Percentiles rank a stretch among this genome's conserved stretches.
phyloP scores from a whole-genome alignment of 92 coral and sea anemone genomes.

The Hydrozoanthus gracilis region DNA sequence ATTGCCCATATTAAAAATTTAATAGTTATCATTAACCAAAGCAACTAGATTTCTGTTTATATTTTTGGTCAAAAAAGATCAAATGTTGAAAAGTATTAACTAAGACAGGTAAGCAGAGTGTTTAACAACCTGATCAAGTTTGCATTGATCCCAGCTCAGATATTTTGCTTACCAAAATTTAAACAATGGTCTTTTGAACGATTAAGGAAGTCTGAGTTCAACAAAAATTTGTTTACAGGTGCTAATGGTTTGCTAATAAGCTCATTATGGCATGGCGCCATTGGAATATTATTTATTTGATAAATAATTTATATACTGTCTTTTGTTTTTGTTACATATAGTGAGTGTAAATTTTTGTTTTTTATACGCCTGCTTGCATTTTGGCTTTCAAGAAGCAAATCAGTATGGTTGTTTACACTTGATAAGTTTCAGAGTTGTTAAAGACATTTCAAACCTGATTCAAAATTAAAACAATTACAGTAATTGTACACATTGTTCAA shows the following conservation, averaged over 20 bases:
- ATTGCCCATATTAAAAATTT: not conserved
- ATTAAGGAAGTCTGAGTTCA: not conserved
- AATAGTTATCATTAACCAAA: no score
- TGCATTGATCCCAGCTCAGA: not conserved
- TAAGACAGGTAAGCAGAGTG: no score
- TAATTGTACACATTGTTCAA: not conserved
- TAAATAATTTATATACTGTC: not conserved
- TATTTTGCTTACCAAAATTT: not conserved
- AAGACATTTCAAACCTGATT: not conserved
- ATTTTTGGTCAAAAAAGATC: no score
- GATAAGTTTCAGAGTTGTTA: not conserved
- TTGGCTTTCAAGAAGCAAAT: not conserved
- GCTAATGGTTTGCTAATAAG: constrained; percentile 19
- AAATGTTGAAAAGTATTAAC: no score
- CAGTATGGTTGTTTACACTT: not conserved
- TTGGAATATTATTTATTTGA: not conserved
- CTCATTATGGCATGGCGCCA: not conserved
- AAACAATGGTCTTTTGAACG: not conserved
- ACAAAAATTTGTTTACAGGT: not conserved
- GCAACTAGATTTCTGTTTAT: no score
- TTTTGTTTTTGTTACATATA: not conserved
- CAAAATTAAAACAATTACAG: not conserved
- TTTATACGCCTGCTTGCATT: not conserved
- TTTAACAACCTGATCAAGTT: no score
- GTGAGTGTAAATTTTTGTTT: not conserved